Evolutionary conservation across 1,140 invertebrate genomes (phyloP).

Genomic region (Patella vulgata): DNA sequence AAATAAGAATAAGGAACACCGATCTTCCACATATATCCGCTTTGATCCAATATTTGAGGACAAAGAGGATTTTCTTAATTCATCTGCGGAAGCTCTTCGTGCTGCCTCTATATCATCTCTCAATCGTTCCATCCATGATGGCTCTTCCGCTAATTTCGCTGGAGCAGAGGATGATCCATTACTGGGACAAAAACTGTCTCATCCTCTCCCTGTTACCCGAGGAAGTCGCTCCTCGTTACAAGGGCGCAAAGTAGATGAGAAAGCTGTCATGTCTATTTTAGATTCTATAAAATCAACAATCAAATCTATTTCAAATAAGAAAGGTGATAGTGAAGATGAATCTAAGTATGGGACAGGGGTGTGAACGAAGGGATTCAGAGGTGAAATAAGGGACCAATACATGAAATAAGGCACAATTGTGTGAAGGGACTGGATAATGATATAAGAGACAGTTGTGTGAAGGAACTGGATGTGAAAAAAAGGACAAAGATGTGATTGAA

Average conservation of each 20-base stretch:
- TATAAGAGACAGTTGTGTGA: too few relatives aligned
- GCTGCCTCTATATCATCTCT: constrained; percentile 38
- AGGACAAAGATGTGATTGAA: too few relatives aligned
- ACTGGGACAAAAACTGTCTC: constrained; percentile 13
- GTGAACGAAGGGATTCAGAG: too few relatives aligned
- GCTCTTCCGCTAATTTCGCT: constrained; percentile 19
- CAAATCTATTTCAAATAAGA: constrained; percentile 34
- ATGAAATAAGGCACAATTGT: too few relatives aligned
- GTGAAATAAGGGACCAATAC: too few relatives aligned
- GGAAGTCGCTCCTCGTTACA: constrained; percentile 6
- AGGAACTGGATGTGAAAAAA: too few relatives aligned
- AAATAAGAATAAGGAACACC: constrained; percentile 21
- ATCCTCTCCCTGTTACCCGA: constrained; percentile 17
- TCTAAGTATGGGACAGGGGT: too few relatives aligned
- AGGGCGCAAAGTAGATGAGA: constrained; percentile 30
- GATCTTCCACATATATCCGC: constrained; percentile 56
- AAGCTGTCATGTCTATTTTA: constrained; percentile 30
- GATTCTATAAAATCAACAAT: constrained; percentile 45
- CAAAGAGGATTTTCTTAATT: constrained; percentile 49
- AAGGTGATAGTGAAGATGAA: constrained; percentile 1
- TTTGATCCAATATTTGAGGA: constrained; percentile 62
- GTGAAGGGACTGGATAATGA: too few relatives aligned
- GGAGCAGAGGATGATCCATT: constrained; percentile 20
- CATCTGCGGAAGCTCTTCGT: constrained; percentile 45
- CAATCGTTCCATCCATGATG: constrained; percentile 12